Conservation (phyloP, 2,888 invertebrate species). For the Chesias legatella region DNA sequence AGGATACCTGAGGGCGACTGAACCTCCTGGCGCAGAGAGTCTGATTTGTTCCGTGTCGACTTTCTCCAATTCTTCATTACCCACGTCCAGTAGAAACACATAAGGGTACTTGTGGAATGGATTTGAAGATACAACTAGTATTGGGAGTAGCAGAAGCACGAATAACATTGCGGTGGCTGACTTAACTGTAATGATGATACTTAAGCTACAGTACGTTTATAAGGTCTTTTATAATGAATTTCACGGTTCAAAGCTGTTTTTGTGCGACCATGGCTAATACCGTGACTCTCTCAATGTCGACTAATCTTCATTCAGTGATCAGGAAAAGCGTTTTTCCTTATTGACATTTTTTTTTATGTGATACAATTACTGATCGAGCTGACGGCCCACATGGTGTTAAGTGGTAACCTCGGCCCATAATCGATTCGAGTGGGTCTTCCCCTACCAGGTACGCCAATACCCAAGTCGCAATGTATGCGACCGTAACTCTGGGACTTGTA, state of each 20-base stretch:
- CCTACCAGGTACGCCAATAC: too few species aligned
- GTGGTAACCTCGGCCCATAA: too few species aligned
- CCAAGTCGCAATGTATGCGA: too few species aligned
- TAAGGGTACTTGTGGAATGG: slow-evolving; percentile 70
- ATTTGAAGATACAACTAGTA: slow-evolving; percentile 45
- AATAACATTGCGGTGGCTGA: slow-evolving; percentile 33
- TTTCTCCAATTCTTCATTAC: slow-evolving; percentile 70
- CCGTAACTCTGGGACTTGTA: too few species aligned
- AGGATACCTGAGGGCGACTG: slow-evolving; percentile 64
- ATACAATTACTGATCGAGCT: too few species aligned
- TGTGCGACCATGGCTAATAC: slow-evolving; percentile 52
- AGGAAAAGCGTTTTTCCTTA: slow-evolving; percentile 39
- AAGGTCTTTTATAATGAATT: slow-evolving; percentile 67
- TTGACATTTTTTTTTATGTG: too few species aligned
- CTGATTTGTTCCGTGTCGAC: slow-evolving; percentile 65
- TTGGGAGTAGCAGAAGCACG: slow-evolving; percentile 54
- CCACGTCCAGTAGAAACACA: slow-evolving; percentile 66
- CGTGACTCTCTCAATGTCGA: slow-evolving; percentile 60
- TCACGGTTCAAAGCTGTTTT: slow-evolving; percentile 66
- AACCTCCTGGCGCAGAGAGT: slow-evolving; percentile 64
- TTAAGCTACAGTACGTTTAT: slow-evolving; percentile 57
- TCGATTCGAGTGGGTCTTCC: too few species aligned
- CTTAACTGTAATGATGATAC: slow-evolving; percentile 44
- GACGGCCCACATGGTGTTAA: too few species aligned
- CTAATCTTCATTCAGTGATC: slow-evolving; percentile 39